Evolutionary conservation across 1,140 invertebrate genomes (phyloP), one percentile per base, ranked within the genome.

Genomic region (Antheraea pernyi): DNA sequence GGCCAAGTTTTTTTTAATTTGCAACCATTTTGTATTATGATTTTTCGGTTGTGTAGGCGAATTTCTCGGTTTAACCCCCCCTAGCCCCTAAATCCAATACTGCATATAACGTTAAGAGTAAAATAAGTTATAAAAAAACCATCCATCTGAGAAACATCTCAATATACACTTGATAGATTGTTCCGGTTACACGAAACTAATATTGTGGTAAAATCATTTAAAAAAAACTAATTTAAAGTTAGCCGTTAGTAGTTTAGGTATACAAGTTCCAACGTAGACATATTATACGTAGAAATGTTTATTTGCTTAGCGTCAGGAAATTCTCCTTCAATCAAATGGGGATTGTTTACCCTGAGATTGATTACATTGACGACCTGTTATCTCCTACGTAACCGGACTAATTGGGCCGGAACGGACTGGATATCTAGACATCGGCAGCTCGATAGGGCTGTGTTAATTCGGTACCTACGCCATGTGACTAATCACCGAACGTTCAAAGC

Each of bases 341-440:
- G 39, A 65, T 30, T 81, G 82, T 83, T 83, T 82, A 77, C 79
- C 71, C 62, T 59, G 62, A 70, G 62, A 81, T 83, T 82, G 81
- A 83, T 85, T 84, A 79, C 75, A 78, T 76, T 70, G 75, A 74
- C 72, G 71, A 71, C 68, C 74, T 73, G 82, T 77, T 77, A 81
- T 53, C 80, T 74, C 71, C 58, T 67, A 60, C 74, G 74, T 76
- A 64, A 18, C 67, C 65, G 30, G 61, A 73, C 75, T 85, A 85
- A 85, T 84, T 81, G 81, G 76, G 65, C 71, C 69, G 74, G 75
- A 76, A 77, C 75, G 72, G 70, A 61, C 61, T 61, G 18, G 68
- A 67, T 67, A 71, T 70, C 67, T 66, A 73, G 73, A 73, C 73
- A 65, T 53, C 16, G 46, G 46, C 16, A 53, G 46, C 46, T 53